Base-by-base conservation (phyloP, 2,113 vertebrate species). In the Gadus macrocephalus region DNA sequence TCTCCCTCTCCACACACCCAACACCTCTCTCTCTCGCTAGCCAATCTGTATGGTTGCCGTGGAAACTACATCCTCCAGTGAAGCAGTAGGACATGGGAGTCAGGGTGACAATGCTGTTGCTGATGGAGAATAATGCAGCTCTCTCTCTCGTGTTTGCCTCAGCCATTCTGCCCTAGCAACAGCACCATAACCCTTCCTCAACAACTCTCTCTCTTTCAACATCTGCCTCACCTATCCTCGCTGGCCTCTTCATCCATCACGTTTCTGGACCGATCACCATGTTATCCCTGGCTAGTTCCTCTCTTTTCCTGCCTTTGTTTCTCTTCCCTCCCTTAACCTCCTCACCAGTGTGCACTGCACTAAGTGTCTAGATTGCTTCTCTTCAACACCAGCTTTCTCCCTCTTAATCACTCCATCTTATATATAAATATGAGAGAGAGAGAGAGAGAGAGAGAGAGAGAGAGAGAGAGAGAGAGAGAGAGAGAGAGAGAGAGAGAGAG, bases 61-160 rank as follows among this genome's bases (percentile, higher is more conserved):
- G 87, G 91, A 86, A 92, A 92, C 92, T 87, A 76, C 82, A 83
- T 91, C 85, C 83, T 89, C 82, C 75, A 73, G 82, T 90, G 85
- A 85, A 76, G 69, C 81, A 81, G 80, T 69, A 77, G 79, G 83
- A 84, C 83, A 78, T 74, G 78, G 82, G 75, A 87, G 78, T 79
- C 85, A 78, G 82, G 76, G 81, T 85, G 88, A 89, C 86, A 86
- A 88, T 72, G 85, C 75, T 86, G 85, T 72, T 86, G 82, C 78
- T 90, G 85, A 90, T 87, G 72, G 83, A 89, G 86, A 90, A 88
- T 86, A 87, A 86, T 85, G 82, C 83, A 88, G 75, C 77, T 73
- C 83, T 75, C 83, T 76, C 64, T 19, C 74, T 62, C 58, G 68
- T 62, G 64, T 79, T 70, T 77, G 64, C 74, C 73, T 68, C 75